phyloP scores from a whole-genome alignment of 2,888 invertebrate genomes.

The Himalopsyche japonica region DNA sequence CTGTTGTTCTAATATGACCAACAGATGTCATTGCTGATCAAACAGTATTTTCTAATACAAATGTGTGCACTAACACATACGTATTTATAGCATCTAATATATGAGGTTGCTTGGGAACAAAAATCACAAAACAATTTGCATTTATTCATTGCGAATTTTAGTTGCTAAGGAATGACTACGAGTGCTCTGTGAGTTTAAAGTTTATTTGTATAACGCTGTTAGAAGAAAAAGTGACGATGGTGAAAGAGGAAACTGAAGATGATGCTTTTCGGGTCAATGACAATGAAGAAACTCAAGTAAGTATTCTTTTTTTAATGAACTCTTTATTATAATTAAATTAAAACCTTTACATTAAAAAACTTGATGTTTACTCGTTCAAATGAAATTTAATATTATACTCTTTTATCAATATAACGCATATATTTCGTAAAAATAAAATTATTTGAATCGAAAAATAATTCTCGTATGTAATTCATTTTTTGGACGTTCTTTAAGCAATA shows the following conservation, averaged over 20 bases:
- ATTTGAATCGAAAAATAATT: too few relatives aligned
- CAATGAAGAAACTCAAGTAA: conserved; percentile 14
- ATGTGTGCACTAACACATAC: not conserved
- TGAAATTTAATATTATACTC: too few relatives aligned
- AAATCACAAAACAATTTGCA: not conserved
- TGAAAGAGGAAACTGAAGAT: not conserved
- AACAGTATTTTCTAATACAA: not conserved
- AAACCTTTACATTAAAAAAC: too few relatives aligned
- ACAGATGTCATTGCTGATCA: not conserved
- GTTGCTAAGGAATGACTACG: not conserved
- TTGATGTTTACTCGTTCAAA: too few relatives aligned
- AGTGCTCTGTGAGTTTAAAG: not conserved
- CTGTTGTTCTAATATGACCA: not conserved
- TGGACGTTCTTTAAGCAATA: too few relatives aligned
- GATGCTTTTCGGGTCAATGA: conserved; percentile 5
- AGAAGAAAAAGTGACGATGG: not conserved
- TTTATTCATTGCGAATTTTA: not conserved
- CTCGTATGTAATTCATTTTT: too few relatives aligned
- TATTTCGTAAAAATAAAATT: too few relatives aligned
- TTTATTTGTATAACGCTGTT: not conserved
- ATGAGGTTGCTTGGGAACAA: not conserved
- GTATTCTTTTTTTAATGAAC: not conserved
- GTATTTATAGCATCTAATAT: not conserved
- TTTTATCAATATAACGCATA: too few relatives aligned
- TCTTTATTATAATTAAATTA: too few relatives aligned